phyloP scores from a whole-genome alignment of 2,888 invertebrate species.

The Napeogenes inachia region DNA sequence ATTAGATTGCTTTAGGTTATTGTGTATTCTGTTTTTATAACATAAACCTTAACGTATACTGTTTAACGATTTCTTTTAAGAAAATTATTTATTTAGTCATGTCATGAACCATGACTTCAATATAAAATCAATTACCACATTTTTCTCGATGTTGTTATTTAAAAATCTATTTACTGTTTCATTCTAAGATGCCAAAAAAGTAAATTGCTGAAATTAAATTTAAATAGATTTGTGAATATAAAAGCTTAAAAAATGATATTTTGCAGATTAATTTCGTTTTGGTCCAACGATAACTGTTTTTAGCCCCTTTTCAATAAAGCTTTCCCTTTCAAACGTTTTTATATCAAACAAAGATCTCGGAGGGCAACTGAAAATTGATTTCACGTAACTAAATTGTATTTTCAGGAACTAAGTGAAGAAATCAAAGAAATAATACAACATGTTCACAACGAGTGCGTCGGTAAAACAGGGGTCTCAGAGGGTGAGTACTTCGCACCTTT shows the following conservation, averaged over 20 bases:
- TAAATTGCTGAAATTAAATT: neutral
- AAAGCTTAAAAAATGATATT: neutral
- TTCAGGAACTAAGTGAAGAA: slow-evolving; percentile 72
- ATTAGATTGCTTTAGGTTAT: too few relatives aligned
- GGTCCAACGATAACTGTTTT: slow-evolving; percentile 3
- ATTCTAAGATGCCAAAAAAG: neutral
- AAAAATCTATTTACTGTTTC: neutral
- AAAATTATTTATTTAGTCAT: neutral
- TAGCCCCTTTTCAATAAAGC: slow-evolving; percentile 8
- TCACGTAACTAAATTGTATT: slow-evolving; percentile 40
- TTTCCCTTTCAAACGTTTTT: slow-evolving; percentile 16
- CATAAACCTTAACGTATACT: too few relatives aligned
- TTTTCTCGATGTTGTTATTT: too few relatives aligned
- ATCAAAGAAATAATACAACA: slow-evolving; percentile 73
- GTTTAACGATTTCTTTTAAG: neutral
- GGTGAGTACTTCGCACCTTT: slow-evolving; percentile 65
- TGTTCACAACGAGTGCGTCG: slow-evolving; percentile 71
- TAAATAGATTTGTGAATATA: slow-evolving; percentile 7
- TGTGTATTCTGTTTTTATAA: too few relatives aligned
- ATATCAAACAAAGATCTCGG: slow-evolving; percentile 18
- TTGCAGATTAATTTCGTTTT: slow-evolving; percentile 6
- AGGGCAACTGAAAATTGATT: slow-evolving; percentile 30
- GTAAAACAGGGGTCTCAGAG: slow-evolving; percentile 67
- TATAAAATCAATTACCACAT: too few relatives aligned
- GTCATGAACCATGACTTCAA: too few relatives aligned